Percentiles rank a stretch among this genome's conserved stretches.
These are phyloP conservation scores for Chloroceryle amazona DNA, from an alignment of 2,797 vertebrate species.

Conservation along the genomic window DNA sequence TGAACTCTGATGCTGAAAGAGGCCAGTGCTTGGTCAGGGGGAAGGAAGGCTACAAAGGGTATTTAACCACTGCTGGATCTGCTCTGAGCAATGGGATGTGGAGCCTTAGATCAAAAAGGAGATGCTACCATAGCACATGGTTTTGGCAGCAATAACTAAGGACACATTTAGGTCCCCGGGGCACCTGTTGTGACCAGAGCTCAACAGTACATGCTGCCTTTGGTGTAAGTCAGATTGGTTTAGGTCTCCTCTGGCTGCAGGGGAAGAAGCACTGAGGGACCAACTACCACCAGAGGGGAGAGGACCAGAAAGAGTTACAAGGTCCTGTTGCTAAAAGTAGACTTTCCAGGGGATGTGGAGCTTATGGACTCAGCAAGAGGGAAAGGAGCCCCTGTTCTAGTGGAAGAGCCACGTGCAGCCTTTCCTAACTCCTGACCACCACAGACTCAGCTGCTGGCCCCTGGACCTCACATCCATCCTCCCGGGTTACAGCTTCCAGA, in stretches of 20 bases:
- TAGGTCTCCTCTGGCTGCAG: neutral
- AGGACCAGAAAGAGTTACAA: neutral
- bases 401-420: neutral
- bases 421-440: neutral
- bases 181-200: neutral
- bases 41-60: neutral
- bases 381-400: neutral
- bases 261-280: fast-evolving
- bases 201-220: neutral
- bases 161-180: neutral
- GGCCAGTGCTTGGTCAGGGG: neutral
- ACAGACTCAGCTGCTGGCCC: neutral
- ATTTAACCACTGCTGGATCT: neutral
- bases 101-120: neutral
- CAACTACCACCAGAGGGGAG: neutral
- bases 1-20: neutral
- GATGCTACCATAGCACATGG: fast-evolving
- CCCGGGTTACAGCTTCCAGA: neutral
- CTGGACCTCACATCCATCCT: neutral
- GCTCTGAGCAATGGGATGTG: neutral
- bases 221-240: neutral
- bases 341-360: neutral
- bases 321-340: neutral
- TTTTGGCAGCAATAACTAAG: neutral
- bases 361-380: neutral